A percentile compares a stretch with the other conserved stretches of the same genome.
Evolutionary conservation across 2,797 vertebrate genomes (phyloP).

Genomic region (Dendrocincla fuliginosa): DNA sequence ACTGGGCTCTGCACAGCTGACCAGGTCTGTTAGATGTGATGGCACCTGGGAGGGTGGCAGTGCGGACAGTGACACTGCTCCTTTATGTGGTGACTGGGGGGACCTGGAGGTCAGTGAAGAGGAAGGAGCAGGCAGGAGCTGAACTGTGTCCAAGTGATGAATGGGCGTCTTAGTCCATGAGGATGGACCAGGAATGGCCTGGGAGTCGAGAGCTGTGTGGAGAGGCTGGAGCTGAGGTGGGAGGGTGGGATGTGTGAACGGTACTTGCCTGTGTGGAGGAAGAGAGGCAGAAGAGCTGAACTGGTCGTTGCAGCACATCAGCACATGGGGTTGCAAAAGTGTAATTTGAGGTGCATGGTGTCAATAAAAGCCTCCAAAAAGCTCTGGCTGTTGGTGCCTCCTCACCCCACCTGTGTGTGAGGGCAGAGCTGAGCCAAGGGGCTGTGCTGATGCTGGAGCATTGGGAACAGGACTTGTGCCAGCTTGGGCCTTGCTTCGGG

Average conservation of each 20-base stretch:
- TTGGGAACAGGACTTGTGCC: not conserved
- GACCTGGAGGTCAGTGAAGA: not conserved
- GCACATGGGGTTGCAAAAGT: not conserved
- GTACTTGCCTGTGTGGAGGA: not conserved
- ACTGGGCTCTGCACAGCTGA: not conserved
- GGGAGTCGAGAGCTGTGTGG: accelerated
- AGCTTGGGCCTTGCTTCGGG: not conserved
- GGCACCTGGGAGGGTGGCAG: not conserved
- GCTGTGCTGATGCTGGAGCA: accelerated
- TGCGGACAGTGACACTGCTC: not conserved
- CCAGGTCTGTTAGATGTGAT: not conserved
- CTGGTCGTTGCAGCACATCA: not conserved
- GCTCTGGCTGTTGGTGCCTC: not conserved
- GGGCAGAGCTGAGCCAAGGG: not conserved
- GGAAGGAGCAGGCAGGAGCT: not conserved
- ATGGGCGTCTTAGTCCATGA: accelerated
- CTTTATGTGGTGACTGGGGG: not conserved
- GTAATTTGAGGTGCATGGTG: not conserved
- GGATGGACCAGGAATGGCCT: not conserved
- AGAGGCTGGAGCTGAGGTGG: not conserved
- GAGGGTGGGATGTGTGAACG: not conserved
- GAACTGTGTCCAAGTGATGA: not conserved
- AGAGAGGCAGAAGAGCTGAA: not conserved
- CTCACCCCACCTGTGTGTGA: accelerated
- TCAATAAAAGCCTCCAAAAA: not conserved